These are phyloP conservation scores for Altica lythri DNA, from an alignment of 2,888 invertebrate genomes.

Conservation along the genomic window DNA sequence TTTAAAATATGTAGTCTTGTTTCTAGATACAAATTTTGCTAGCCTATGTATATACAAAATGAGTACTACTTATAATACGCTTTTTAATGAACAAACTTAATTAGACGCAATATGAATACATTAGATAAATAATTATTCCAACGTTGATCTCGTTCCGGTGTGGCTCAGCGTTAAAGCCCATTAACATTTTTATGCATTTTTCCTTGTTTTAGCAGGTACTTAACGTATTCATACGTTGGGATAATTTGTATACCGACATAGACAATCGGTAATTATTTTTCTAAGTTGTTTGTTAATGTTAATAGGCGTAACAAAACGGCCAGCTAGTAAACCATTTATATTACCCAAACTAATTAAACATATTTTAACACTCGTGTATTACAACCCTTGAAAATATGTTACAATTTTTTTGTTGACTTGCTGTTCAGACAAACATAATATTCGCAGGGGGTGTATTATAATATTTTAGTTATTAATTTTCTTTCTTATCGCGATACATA, in stretches of 20 bases:
- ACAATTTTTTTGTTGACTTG: conserved; percentile 18
- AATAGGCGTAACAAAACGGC: conserved; percentile 32
- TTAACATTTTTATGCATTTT: conserved; percentile 29
- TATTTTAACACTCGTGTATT: conserved; percentile 19
- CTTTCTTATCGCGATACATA: too few species aligned
- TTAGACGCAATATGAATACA: not conserved
- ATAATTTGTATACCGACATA: conserved; percentile 28
- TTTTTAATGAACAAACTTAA: conserved; percentile 8
- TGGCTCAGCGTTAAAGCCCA: conserved; percentile 16
- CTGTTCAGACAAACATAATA: too few species aligned
- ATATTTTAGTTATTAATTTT: too few species aligned
- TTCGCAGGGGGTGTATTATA: too few species aligned
- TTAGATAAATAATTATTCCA: not conserved
- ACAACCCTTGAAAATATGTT: conserved; percentile 16
- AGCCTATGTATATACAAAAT: too few species aligned
- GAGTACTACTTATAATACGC: too few species aligned
- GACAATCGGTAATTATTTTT: conserved; percentile 34
- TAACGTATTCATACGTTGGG: conserved; percentile 22
- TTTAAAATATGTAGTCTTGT: too few species aligned
- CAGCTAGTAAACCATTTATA: conserved; percentile 15
- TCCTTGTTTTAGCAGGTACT: conserved; percentile 26
- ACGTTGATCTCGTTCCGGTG: conserved; percentile 2
- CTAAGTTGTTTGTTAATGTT: conserved; percentile 35
- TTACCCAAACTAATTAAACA: conserved; percentile 3
- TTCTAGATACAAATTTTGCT: too few species aligned